Percentiles rank a stretch among this genome's conserved stretches.
These are phyloP conservation scores for Oreochromis spilurus DNA, from an alignment of 2,113 vertebrate species.

Conservation along the genomic window DNA sequence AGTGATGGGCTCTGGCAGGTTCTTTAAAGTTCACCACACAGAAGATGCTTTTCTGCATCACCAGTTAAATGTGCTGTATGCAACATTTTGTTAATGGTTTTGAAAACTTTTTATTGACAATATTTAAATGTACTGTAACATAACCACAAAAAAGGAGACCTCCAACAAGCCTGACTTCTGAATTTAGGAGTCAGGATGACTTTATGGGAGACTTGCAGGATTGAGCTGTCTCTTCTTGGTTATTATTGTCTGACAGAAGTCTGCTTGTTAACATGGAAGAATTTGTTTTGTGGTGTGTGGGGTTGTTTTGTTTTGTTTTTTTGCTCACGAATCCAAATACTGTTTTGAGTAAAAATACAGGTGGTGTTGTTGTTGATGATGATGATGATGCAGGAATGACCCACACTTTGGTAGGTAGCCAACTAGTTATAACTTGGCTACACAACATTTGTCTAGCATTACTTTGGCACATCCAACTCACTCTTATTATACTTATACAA, in stretches of 20 bases:
- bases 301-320: too few species aligned
- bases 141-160: rapidly evolving
- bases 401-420: not conserved
- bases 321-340: not conserved
- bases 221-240: not conserved
- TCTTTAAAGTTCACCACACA: not conserved
- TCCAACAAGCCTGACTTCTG: not conserved
- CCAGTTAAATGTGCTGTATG: not conserved
- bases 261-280: not conserved
- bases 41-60: not conserved
- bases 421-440: not conserved
- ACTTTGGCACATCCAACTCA: not conserved
- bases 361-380: too few species aligned
- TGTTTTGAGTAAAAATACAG: not conserved
- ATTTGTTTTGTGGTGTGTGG: too few species aligned
- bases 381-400: too few species aligned
- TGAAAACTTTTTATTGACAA: not conserved
- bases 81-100: rapidly evolving
- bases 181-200: not conserved
- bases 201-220: not conserved
- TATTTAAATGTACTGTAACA: not conserved
- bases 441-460: not conserved
- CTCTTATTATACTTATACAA: not conserved
- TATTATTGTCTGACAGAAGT: not conserved
- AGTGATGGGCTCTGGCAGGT: not conserved